Evolutionary conservation across 2,113 vertebrate species (phyloP).

Genomic region (Vombatus ursinus): DNA sequence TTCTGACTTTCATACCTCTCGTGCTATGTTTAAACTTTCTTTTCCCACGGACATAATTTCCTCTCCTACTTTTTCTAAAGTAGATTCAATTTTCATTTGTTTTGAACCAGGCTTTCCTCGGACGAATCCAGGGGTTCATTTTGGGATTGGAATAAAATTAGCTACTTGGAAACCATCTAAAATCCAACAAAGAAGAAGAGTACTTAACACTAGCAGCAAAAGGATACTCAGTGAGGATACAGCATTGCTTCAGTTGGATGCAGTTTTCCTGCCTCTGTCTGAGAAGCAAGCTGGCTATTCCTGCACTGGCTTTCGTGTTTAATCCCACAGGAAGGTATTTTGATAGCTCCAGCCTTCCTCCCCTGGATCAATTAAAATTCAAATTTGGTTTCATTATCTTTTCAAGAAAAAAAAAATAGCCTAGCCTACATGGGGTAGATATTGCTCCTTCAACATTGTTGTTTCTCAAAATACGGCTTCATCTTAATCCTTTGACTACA

Average conservation of each 20-base stretch:
- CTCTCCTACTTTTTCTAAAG: background rate
- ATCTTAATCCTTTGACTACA: background rate
- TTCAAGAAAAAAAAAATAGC: background rate
- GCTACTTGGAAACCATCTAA: background rate
- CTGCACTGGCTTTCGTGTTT: background rate
- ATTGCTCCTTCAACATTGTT: background rate
- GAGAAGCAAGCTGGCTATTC: background rate
- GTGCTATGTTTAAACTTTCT: background rate
- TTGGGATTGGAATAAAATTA: background rate
- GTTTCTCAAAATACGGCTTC: background rate
- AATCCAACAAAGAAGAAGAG: background rate
- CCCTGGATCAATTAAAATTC: background rate
- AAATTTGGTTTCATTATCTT: background rate
- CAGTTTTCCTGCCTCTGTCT: background rate
- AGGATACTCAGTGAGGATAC: background rate
- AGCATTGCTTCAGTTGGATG: background rate
- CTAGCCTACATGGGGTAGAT: background rate
- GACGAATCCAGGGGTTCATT: background rate
- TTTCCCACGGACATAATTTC: background rate
- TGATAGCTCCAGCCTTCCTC: background rate
- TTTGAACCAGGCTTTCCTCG: background rate
- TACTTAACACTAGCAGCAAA: background rate
- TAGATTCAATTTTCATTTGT: background rate
- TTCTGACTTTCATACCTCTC: background rate
- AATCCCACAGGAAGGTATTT: background rate